phyloP scores from a whole-genome alignment of 2,113 vertebrate genomes.

The Phodopus roborovskii region DNA sequence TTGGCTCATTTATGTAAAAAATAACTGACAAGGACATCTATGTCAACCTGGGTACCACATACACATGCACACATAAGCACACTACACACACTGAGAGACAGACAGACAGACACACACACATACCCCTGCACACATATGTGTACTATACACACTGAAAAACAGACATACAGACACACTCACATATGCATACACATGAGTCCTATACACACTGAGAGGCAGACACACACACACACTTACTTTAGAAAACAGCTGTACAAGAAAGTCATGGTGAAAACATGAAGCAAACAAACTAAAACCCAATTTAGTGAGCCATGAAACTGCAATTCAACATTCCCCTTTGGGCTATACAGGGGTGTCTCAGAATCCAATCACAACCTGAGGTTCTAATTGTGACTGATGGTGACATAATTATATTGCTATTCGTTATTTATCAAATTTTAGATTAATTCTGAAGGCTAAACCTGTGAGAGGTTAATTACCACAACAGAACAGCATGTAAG shows the following conservation, averaged over 20 bases:
- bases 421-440: conserved; percentile 78
- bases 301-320: conserved; percentile 17
- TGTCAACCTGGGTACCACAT: not conserved
- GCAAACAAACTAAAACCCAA: conserved; percentile 20
- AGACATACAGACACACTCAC: not conserved
- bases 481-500: conserved; percentile 69
- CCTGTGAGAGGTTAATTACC: conserved; percentile 66
- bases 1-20: not conserved
- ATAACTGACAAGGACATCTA: not conserved
- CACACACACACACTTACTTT: not conserved
- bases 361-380: conserved; percentile 60
- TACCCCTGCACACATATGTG: not conserved
- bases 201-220: not conserved
- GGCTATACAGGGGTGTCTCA: conserved; percentile 47
- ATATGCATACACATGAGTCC: not conserved
- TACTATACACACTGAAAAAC: not conserved
- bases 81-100: not conserved
- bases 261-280: conserved; percentile 2
- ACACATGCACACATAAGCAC: not conserved
- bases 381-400: conserved; percentile 71
- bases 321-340: conserved; percentile 47
- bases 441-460: conserved; percentile 75
- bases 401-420: conserved; percentile 74
- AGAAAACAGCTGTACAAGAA: not conserved
- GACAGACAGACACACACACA: not conserved